These are phyloP conservation scores for Drosophila emarginata DNA, from an alignment of 2,888 invertebrate genomes.

Conservation along the genomic window DNA sequence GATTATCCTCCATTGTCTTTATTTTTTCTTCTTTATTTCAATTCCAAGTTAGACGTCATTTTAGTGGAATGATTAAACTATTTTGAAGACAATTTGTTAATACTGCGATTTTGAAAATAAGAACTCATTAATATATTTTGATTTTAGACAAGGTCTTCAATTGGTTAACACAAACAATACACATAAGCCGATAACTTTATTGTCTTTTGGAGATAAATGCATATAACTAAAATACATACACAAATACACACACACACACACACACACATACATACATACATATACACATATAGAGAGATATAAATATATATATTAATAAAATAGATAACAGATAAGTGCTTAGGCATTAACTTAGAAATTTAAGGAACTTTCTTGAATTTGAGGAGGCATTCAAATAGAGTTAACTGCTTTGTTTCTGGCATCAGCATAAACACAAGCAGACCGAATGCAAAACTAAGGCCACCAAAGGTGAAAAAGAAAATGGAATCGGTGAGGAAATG, in stretches of 20 bases:
- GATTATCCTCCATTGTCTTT: neutral
- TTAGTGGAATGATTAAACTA: neutral
- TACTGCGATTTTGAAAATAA: neutral
- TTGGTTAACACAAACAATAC: slow-evolving; percentile 1
- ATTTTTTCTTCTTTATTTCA: neutral
- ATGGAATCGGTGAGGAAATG: slow-evolving; percentile 53
- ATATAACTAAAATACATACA: slow-evolving; percentile 26
- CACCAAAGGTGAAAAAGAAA: slow-evolving; percentile 76
- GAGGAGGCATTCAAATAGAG: slow-evolving; percentile 74
- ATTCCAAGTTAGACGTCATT: neutral
- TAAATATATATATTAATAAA: slow-evolving; percentile 24
- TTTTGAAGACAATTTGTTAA: neutral
- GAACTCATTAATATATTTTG: slow-evolving; percentile 6
- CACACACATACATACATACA: slow-evolving; percentile 1
- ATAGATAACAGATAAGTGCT: slow-evolving; percentile 16
- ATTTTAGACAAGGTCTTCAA: slow-evolving; percentile 1
- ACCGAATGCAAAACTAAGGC: slow-evolving; percentile 67
- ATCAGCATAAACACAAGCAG: slow-evolving; percentile 70
- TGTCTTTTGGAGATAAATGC: slow-evolving; percentile 38
- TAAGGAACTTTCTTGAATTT: slow-evolving; percentile 74
- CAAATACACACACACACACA: slow-evolving; percentile 10
- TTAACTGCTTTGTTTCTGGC: slow-evolving; percentile 76
- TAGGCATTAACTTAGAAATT: slow-evolving; percentile 6
- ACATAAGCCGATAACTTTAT: slow-evolving; percentile 12
- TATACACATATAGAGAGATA: slow-evolving; percentile 22